phyloP scores from a whole-genome alignment of 92 coral and sea anemone species.

The Umimayanthus chanpuru region DNA sequence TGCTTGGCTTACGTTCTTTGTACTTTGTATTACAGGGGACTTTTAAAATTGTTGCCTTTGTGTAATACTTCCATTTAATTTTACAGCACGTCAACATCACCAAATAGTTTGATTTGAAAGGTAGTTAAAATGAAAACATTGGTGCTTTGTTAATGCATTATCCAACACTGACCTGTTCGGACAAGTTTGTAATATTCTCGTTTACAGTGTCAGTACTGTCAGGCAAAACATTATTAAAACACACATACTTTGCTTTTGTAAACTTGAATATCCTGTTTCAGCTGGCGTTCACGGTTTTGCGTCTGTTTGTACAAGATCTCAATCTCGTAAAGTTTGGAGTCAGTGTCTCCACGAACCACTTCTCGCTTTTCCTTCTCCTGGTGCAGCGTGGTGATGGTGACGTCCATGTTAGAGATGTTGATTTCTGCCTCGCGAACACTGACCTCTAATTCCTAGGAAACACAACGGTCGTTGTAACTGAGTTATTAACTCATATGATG shows the following conservation, averaged over 20 bases:
- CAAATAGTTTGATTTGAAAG: too few species aligned
- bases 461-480: too few species aligned
- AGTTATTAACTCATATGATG: too few species aligned
- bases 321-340: slow-evolving; percentile 56
- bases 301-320: slow-evolving; percentile 67
- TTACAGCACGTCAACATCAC: too few species aligned
- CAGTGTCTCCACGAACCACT: slow-evolving; percentile 47
- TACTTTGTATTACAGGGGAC: too few species aligned
- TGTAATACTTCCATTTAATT: too few species aligned
- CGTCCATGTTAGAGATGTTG: slow-evolving; percentile 67
- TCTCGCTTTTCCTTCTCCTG: slow-evolving; percentile 52
- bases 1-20: too few species aligned
- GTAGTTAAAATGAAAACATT: too few species aligned
- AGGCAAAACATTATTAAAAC: background rate
- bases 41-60: too few species aligned
- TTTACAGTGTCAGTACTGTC: background rate
- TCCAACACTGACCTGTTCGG: background rate
- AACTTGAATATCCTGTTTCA: slow-evolving; percentile 64
- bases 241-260: slow-evolving; percentile 56
- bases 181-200: too few species aligned
- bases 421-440: slow-evolving; percentile 67
- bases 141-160: background rate
- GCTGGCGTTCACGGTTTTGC: slow-evolving; percentile 69
- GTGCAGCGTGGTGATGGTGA: slow-evolving; percentile 50
- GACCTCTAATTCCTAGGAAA: slow-evolving; percentile 56